phyloP scores from a whole-genome alignment of 2,888 invertebrate species.

The Himalopsyche kuldschensis region DNA sequence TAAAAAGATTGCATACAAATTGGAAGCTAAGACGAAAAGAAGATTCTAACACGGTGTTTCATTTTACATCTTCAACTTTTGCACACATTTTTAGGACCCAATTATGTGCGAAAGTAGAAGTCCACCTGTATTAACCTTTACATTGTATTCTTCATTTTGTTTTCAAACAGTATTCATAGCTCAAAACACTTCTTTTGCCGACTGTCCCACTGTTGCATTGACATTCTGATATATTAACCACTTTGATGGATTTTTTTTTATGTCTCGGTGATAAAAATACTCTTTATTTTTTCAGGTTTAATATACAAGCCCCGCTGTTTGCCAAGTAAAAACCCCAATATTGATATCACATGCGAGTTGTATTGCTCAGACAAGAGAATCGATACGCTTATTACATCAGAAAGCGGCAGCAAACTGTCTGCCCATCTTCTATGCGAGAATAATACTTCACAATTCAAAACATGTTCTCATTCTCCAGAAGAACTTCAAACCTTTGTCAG shows the following conservation, averaged over 20 bases:
- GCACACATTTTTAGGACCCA: too few species aligned
- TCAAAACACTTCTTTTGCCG: too few species aligned
- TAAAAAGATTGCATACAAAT: too few species aligned
- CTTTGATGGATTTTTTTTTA: not conserved
- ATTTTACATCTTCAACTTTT: too few species aligned
- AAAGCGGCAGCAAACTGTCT: not conserved
- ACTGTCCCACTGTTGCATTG: too few species aligned
- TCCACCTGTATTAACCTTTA: too few species aligned
- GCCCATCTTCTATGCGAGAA: conserved; percentile 18
- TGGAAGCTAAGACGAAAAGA: too few species aligned
- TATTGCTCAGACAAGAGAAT: conserved; percentile 30
- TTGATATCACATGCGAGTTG: conserved; percentile 18
- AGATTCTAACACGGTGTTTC: too few species aligned
- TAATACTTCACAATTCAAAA: conserved; percentile 15
- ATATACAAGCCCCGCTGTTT: conserved; percentile 21
- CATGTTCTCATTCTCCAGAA: conserved; percentile 16
- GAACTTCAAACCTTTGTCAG: conserved; percentile 10
- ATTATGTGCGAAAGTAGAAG: too few species aligned
- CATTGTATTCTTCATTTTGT: too few species aligned
- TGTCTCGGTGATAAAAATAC: not conserved
- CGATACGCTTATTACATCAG: conserved; percentile 2
- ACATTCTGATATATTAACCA: too few species aligned
- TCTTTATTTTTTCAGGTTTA: conserved; percentile 25
- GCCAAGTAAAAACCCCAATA: not conserved
- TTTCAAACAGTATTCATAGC: too few species aligned